A percentile compares a stretch with the other conserved stretches of the same genome.
These are phyloP conservation scores for Syritta pipiens DNA, from an alignment of 2,888 invertebrate genomes.

Conservation along the genomic window DNA sequence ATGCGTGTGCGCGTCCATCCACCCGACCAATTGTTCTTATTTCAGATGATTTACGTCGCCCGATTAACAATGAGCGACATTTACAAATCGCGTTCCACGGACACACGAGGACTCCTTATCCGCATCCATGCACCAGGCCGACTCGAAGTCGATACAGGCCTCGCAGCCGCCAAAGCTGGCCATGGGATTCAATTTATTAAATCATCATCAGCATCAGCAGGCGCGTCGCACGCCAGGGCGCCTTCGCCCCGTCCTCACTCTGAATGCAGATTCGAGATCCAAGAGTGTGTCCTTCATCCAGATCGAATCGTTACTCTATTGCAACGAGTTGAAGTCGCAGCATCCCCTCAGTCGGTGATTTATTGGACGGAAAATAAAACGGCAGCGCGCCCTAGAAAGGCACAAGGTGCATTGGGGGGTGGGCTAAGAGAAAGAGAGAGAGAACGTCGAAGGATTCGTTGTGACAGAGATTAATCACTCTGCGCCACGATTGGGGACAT, in stretches of 20 bases:
- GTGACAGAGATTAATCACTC: conserved; percentile 66
- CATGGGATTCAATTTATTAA: conserved; percentile 67
- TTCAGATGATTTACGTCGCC: conserved; percentile 63
- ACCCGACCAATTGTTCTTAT: conserved; percentile 62
- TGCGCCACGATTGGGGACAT: conserved; percentile 47
- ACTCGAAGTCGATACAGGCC: too few species aligned
- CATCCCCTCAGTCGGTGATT: too few species aligned
- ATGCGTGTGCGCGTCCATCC: conserved; percentile 2
- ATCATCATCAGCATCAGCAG: conserved; percentile 66
- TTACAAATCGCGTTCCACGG: conserved; percentile 63
- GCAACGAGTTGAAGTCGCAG: too few species aligned
- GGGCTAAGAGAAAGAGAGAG: not conserved
- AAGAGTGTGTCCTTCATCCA: conserved; percentile 53
- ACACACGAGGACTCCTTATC: conserved; percentile 13
- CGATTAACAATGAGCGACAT: conserved; percentile 67
- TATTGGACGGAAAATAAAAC: conserved; percentile 52
- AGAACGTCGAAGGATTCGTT: conserved; percentile 59
- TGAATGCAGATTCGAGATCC: not conserved
- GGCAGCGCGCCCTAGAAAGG: conserved; percentile 11
- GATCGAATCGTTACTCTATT: conserved; percentile 59
- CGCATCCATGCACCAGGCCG: not conserved
- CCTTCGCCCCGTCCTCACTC: not conserved
- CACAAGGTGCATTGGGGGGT: conserved; percentile 44
- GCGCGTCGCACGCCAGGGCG: conserved; percentile 56
- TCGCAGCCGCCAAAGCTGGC: too few species aligned